These are phyloP conservation scores for Delichon dasypus DNA, from an alignment of 2,797 vertebrate species.

Conservation along the genomic window DNA sequence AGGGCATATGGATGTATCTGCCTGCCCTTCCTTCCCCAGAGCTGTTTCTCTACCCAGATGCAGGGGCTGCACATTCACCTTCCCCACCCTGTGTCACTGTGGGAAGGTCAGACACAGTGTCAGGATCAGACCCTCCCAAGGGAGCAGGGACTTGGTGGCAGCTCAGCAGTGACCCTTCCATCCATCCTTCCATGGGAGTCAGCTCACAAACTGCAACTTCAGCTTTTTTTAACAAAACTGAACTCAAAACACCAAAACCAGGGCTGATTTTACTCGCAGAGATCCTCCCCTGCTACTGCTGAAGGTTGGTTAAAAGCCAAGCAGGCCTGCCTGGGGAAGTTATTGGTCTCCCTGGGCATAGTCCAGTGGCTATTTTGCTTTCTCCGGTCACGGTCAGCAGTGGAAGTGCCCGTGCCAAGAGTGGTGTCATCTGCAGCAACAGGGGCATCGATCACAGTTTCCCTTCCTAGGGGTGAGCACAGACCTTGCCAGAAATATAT, in stretches of 20 bases:
- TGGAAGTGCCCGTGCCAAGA: slow-evolving; percentile 27
- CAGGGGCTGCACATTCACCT: accelerated
- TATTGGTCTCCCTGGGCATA: not conserved
- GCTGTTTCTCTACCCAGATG: not conserved
- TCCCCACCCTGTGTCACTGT: not conserved
- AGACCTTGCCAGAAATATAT: slow-evolving; percentile 51
- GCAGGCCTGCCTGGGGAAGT: not conserved
- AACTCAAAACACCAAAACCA: not conserved
- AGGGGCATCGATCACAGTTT: slow-evolving; percentile 50
- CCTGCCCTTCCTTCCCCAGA: not conserved
- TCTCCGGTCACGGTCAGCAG: not conserved
- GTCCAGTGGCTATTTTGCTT: slow-evolving; percentile 30
- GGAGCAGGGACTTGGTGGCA: not conserved
- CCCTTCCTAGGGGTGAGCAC: slow-evolving; percentile 12
- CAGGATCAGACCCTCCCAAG: not conserved
- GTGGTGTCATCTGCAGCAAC: slow-evolving; percentile 30
- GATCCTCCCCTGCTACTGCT: not conserved
- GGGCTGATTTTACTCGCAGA: not conserved
- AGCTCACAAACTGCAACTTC: not conserved
- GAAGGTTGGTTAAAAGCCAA: not conserved
- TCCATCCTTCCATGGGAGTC: not conserved
- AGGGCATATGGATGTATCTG: accelerated
- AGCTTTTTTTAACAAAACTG: not conserved
- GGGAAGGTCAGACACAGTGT: not conserved
- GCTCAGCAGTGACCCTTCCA: not conserved